Evolutionary conservation across 2,113 vertebrate species (phyloP).

Genomic region (Gila orcuttii): DNA sequence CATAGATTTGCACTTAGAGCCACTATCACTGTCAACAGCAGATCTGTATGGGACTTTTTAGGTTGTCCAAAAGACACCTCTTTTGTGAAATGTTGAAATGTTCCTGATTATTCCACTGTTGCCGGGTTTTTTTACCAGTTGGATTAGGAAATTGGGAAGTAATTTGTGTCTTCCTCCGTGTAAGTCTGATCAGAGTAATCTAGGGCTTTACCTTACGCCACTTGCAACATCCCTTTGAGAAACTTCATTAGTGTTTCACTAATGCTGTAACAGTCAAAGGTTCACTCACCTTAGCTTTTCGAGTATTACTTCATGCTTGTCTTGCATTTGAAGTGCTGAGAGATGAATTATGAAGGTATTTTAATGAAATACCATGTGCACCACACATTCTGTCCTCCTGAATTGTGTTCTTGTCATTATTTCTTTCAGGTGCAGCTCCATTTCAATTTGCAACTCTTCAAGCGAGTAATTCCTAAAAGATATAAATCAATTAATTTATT

Average conservation of each 20-base stretch:
- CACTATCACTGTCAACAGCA: not conserved
- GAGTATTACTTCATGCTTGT: not conserved
- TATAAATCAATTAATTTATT: slow-evolving; percentile 7
- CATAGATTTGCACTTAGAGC: not conserved
- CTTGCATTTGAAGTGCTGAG: not conserved
- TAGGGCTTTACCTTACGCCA: not conserved
- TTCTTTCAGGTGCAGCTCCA: not conserved
- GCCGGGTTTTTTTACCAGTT: not conserved
- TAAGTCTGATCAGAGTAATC: not conserved
- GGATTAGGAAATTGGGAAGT: not conserved
- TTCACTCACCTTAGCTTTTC: not conserved
- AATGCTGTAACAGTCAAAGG: not conserved
- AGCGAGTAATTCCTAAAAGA: slow-evolving; percentile 4
- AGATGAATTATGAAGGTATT: slow-evolving; percentile 1
- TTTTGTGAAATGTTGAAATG: not conserved
- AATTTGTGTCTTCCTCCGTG: not conserved
- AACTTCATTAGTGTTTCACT: not conserved
- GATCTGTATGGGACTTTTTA: not conserved
- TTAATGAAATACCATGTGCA: not conserved
- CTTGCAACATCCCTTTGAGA: not conserved
- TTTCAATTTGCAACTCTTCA: slow-evolving; percentile 33
- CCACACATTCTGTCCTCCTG: not conserved
- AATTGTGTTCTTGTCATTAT: not conserved
- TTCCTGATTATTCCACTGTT: not conserved
- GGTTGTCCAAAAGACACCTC: not conserved